Percentiles rank a stretch among this genome's conserved stretches.
phyloP scores from a whole-genome alignment of 1,140 invertebrate genomes.

The Achroia grisella region DNA sequence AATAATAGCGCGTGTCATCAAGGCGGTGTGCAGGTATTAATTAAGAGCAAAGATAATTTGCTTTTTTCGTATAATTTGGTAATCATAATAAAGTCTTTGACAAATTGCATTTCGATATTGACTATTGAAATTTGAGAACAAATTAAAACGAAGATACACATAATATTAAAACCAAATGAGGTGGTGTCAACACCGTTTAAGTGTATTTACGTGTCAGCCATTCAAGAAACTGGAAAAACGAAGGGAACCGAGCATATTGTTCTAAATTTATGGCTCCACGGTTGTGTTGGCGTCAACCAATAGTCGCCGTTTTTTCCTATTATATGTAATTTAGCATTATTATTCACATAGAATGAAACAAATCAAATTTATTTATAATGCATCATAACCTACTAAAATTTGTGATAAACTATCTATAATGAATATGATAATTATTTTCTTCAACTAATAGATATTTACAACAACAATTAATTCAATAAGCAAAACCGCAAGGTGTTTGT shows the following conservation, averaged over 20 bases:
- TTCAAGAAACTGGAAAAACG: slow-evolving; percentile 12
- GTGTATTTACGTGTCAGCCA: slow-evolving; percentile 30
- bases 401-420: too few relatives aligned
- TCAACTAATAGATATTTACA: slow-evolving; percentile 15
- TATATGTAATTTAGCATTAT: too few relatives aligned
- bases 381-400: too few relatives aligned
- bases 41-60: neutral
- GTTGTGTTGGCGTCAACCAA: neutral
- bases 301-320: too few relatives aligned
- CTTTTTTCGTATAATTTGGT: slow-evolving; percentile 4
- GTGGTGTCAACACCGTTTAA: slow-evolving; percentile 21
- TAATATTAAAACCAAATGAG: slow-evolving; percentile 23
- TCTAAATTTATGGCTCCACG: slow-evolving; percentile 15
- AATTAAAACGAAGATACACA: slow-evolving; percentile 16
- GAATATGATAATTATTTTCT: slow-evolving; percentile 2
- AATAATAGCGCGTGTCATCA: neutral
- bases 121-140: slow-evolving; percentile 16
- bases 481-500: slow-evolving; percentile 36
- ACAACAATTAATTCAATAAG: slow-evolving; percentile 26
- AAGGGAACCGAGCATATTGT: slow-evolving; percentile 16
- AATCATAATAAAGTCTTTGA: slow-evolving; percentile 4
- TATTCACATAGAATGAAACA: too few relatives aligned
- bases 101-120: slow-evolving; percentile 7
- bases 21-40: neutral
- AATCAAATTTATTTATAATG: too few relatives aligned